phyloP scores from a whole-genome alignment of 2,113 vertebrate genomes.

The Pachyramphus minor region DNA sequence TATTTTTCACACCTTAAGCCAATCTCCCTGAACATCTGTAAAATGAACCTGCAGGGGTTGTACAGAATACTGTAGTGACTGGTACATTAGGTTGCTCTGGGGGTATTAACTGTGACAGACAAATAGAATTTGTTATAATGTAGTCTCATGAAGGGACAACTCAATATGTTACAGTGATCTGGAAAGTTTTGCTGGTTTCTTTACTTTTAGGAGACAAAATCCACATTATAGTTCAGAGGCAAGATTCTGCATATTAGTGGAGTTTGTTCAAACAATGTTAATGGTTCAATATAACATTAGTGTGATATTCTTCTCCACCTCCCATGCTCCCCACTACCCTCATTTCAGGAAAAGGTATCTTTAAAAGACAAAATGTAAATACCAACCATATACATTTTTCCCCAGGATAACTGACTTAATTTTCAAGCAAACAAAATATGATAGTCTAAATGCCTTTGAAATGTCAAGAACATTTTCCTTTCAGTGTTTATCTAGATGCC shows the following conservation, averaged over 20 bases:
- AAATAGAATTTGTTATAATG: background rate
- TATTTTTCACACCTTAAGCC: conserved; percentile 8
- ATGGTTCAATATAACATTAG: background rate
- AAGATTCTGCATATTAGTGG: background rate
- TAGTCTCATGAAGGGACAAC: background rate
- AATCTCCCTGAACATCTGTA: background rate
- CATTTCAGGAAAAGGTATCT: background rate
- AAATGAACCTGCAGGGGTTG: background rate
- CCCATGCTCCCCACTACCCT: accelerated
- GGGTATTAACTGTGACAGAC: background rate
- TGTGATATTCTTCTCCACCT: background rate
- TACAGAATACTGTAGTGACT: background rate
- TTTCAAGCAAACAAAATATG: background rate
- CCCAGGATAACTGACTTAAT: background rate
- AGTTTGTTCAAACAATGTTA: background rate
- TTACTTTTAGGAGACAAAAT: background rate
- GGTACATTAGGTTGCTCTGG: background rate
- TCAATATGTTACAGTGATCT: background rate
- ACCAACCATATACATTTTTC: background rate
- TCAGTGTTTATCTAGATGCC: background rate
- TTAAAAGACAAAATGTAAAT: background rate
- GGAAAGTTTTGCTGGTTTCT: background rate
- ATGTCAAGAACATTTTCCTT: background rate
- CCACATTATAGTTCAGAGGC: background rate
- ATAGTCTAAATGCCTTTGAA: background rate